Evolutionary conservation across 2,113 vertebrate genomes (phyloP).

Genomic region (Colius striatus): DNA sequence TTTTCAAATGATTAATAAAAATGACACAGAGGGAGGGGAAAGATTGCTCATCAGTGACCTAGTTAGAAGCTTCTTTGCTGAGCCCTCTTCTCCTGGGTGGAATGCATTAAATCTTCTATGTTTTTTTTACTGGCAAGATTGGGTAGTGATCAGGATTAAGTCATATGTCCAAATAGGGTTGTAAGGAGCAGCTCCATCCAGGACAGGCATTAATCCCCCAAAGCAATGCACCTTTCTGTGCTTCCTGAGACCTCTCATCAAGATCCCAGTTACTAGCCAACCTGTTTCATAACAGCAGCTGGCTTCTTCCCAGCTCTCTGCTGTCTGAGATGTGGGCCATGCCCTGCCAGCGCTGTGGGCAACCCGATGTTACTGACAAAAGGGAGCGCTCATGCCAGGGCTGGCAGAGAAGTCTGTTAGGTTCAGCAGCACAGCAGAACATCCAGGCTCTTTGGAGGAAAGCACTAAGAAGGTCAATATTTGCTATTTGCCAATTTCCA

Average conservation of each 20-base stretch:
- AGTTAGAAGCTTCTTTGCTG: constrained; percentile 51
- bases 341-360: neutral
- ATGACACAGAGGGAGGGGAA: constrained; percentile 72
- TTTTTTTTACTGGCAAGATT: constrained; percentile 26
- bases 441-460: neutral
- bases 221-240: neutral
- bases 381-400: rapidly evolving
- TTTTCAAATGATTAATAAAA: constrained; percentile 75
- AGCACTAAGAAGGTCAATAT: neutral
- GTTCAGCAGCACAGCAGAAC: neutral
- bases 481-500: neutral
- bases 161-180: constrained; percentile 45
- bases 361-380: neutral
- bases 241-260: neutral
- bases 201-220: constrained; percentile 23
- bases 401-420: neutral
- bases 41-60: constrained; percentile 69
- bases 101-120: constrained; percentile 27
- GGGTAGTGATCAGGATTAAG: constrained; percentile 27
- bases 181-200: constrained; percentile 44
- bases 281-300: neutral
- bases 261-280: neutral
- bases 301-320: neutral
- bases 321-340: neutral
- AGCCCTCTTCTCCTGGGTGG: constrained; percentile 19